A percentile compares a stretch with the other conserved stretches of the same genome.
Evolutionary conservation across 2,113 vertebrate species (phyloP).

Genomic region (Platycercus adscitus): DNA sequence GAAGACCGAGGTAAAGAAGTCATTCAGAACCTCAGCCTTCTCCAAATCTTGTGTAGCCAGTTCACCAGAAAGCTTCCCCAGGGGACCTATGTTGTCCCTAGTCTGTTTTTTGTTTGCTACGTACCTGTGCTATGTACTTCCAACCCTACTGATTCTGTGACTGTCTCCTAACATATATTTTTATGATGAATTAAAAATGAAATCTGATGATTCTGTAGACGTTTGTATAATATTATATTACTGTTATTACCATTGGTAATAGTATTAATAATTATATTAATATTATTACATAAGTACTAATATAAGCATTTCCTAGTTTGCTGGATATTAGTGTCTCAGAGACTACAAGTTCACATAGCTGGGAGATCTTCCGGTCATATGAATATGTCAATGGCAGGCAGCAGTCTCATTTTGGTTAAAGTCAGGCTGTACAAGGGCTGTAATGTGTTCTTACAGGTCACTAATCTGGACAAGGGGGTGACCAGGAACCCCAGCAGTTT

Average conservation of each 20-base stretch:
- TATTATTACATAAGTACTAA: neutral
- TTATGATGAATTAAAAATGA: neutral
- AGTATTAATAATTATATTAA: neutral
- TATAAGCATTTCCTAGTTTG: neutral
- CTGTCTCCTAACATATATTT: neutral
- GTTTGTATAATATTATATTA: neutral
- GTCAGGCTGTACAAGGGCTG: neutral
- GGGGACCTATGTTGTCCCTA: no score
- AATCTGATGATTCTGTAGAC: neutral
- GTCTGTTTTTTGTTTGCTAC: no score
- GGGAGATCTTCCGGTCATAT: neutral
- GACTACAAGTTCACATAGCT: neutral
- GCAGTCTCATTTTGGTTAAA: neutral
- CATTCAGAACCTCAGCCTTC: no score
- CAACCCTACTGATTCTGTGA: neutral
- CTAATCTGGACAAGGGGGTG: neutral
- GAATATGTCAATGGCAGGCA: neutral
- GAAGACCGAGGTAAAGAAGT: no score
- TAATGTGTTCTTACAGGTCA: neutral
- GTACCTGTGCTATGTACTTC: neutral
- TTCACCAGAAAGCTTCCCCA: no score
- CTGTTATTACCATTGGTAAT: neutral
- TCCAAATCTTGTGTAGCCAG: no score
- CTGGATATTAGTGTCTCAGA: neutral
- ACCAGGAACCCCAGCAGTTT: neutral